Percentiles rank a stretch among this genome's conserved stretches.
Conservation (phyloP, 2,888 invertebrate genomes). For the Pyrrhosoma nymphula region DNA sequence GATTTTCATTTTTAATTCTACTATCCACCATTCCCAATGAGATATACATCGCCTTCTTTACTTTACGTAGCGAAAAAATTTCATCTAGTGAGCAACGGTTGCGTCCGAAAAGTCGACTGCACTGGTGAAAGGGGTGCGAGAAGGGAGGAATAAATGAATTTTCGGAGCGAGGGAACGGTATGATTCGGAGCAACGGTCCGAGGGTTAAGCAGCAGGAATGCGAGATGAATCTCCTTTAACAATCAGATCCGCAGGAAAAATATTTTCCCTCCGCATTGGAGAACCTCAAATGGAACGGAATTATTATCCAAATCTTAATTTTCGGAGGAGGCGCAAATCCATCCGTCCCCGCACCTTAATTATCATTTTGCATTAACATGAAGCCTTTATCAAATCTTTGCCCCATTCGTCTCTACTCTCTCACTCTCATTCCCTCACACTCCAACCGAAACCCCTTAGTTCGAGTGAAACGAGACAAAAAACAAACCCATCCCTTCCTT, state of each 20-base stretch:
- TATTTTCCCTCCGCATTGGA: slow-evolving; percentile 1
- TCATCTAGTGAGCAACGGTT: too few relatives aligned
- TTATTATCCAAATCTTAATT: slow-evolving; percentile 36
- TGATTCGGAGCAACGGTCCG: neutral
- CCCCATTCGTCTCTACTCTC: neutral
- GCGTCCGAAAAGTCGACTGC: too few relatives aligned
- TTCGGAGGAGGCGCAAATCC: slow-evolving; percentile 22
- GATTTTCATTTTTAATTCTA: too few relatives aligned
- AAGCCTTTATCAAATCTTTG: slow-evolving; percentile 6
- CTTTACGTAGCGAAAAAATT: too few relatives aligned
- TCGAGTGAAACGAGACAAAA: neutral
- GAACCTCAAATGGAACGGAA: slow-evolving; percentile 23
- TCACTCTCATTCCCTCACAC: neutral
- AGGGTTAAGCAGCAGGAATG: neutral
- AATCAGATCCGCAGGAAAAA: neutral
- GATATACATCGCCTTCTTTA: too few relatives aligned
- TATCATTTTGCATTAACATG: slow-evolving; percentile 33
- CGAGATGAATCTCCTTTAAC: neutral
- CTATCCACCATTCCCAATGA: too few relatives aligned
- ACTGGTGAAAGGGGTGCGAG: too few relatives aligned
- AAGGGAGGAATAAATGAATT: too few relatives aligned
- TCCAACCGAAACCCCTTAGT: neutral
- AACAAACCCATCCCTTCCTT: neutral
- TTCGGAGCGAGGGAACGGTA: too few relatives aligned
- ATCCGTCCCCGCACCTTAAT: neutral